These are phyloP conservation scores for Sardinella longiceps DNA, from an alignment of 2,797 vertebrate genomes.

Conservation along the genomic window DNA sequence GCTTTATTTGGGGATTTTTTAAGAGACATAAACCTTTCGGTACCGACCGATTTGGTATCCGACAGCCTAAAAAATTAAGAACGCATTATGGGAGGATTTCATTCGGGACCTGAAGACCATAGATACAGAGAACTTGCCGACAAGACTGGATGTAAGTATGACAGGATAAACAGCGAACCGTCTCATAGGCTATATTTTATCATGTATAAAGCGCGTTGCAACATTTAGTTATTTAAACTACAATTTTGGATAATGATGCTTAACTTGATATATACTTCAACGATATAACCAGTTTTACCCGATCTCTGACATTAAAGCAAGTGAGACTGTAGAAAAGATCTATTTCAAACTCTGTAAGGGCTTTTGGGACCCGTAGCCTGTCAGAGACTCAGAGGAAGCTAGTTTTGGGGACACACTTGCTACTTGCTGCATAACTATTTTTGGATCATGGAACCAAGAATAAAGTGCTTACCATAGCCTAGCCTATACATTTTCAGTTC, in stretches of 20 bases:
- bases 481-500: not conserved
- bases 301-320: not conserved
- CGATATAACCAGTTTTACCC: not conserved
- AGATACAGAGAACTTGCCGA: conserved; percentile 33
- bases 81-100: conserved; percentile 66
- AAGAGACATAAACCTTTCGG: not conserved
- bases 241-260: not conserved
- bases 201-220: not conserved
- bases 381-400: not conserved
- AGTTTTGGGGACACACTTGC: not conserved
- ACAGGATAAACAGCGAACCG: not conserved
- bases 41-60: not conserved
- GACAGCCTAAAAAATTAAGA: not conserved
- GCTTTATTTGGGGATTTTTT: not conserved
- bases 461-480: not conserved
- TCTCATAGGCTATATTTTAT: not conserved
- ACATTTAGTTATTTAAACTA: not conserved
- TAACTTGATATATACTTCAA: not conserved
- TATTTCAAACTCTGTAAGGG: not conserved
- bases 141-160: conserved; percentile 18
- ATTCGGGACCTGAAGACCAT: conserved; percentile 54
- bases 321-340: not conserved
- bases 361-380: not conserved
- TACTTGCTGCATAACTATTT: not conserved
- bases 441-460: not conserved